Percentiles rank a stretch among this genome's conserved stretches.
Conservation (phyloP, 2,888 invertebrate genomes). For the Spicauda simplicius region DNA sequence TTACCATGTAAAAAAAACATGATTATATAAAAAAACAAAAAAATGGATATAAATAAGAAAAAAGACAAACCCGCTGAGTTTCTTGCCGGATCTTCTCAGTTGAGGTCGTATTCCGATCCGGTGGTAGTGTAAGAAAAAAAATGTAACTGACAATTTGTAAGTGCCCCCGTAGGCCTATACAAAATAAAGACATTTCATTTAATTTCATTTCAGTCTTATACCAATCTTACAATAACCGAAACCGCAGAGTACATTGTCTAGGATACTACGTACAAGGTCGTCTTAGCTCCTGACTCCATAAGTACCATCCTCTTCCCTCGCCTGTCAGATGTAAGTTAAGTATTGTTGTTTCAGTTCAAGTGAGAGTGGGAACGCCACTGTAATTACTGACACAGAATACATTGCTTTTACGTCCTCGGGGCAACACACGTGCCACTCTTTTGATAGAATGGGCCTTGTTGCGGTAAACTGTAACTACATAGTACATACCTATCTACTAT, state of each 20-base stretch:
- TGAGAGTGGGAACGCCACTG: conserved; percentile 14
- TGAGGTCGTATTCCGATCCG: no score
- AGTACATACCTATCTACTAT: neutral
- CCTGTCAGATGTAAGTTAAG: conserved; percentile 25
- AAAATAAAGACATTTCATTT: no score
- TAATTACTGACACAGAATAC: conserved; percentile 30
- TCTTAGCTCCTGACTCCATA: conserved; percentile 19
- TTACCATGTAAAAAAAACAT: no score
- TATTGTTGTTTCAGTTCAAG: conserved; percentile 31
- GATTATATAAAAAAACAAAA: no score
- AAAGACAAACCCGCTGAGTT: no score
- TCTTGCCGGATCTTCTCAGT: no score
- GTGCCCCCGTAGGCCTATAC: no score
- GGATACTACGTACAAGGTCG: conserved; percentile 31
- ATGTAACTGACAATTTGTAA: no score
- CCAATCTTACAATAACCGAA: neutral
- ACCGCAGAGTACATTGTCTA: conserved; percentile 10
- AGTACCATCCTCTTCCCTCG: conserved; percentile 23
- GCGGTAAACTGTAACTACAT: neutral
- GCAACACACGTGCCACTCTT: conserved; percentile 1
- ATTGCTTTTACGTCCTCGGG: conserved; percentile 13
- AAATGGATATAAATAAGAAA: no score
- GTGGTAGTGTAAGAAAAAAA: no score
- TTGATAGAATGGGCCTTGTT: neutral
- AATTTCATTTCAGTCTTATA: no score